phyloP scores from a whole-genome alignment of 1,140 invertebrate genomes.

The Scaptomyza hsui region DNA sequence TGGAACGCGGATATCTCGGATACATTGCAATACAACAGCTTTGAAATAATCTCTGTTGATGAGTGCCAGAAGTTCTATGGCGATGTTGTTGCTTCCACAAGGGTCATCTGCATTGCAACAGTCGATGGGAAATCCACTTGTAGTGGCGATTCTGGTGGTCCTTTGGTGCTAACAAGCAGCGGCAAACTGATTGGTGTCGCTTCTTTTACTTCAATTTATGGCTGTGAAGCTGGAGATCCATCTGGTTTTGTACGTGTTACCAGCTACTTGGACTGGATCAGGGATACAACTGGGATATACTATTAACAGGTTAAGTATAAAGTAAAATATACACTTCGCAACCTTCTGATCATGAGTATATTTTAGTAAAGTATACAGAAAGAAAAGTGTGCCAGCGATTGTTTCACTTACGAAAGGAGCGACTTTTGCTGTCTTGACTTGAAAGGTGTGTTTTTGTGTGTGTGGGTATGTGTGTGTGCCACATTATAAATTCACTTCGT shows the following conservation, averaged over 20 bases:
- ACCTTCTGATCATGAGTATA: not conserved
- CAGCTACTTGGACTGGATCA: slow-evolving; percentile 74
- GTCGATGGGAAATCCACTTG: slow-evolving; percentile 38
- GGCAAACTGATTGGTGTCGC: slow-evolving; percentile 75
- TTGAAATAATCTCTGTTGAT: slow-evolving; percentile 26
- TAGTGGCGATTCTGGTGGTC: slow-evolving; percentile 47
- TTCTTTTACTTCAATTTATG: slow-evolving; percentile 76
- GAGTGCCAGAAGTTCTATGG: slow-evolving; percentile 25
- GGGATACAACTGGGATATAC: slow-evolving; percentile 6
- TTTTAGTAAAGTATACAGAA: slow-evolving; percentile 16
- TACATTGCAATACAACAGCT: slow-evolving; percentile 26
- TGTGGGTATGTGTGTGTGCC: slow-evolving; percentile 24
- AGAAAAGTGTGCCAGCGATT: slow-evolving; percentile 25
- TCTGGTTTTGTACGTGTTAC: slow-evolving; percentile 84
- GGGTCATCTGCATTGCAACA: slow-evolving; percentile 40
- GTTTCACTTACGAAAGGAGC: slow-evolving; percentile 3
- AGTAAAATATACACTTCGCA: not conserved
- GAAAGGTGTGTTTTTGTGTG: slow-evolving; percentile 18
- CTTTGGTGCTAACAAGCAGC: slow-evolving; percentile 35
- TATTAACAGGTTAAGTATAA: slow-evolving; percentile 1
- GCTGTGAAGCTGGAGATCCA: slow-evolving; percentile 82
- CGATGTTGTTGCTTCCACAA: slow-evolving; percentile 10
- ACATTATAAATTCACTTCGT: slow-evolving; percentile 48
- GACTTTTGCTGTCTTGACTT: slow-evolving; percentile 21
- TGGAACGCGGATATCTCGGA: slow-evolving; percentile 3